These are phyloP conservation scores for Lithophane ornitopus DNA, from an alignment of 2,888 invertebrate genomes.

Conservation along the genomic window DNA sequence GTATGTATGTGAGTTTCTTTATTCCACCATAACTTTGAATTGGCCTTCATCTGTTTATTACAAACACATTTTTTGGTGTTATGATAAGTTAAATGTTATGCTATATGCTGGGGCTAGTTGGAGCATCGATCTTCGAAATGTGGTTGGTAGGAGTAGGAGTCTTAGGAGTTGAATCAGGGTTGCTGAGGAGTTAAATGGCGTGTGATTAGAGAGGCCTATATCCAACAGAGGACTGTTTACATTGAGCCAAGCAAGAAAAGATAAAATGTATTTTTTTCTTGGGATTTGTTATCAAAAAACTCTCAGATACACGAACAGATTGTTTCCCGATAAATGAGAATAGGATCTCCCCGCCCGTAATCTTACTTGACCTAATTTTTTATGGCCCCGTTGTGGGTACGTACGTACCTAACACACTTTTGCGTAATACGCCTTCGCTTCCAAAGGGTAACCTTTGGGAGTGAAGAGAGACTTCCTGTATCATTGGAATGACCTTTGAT, in stretches of 20 bases:
- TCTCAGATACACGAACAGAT: not conserved
- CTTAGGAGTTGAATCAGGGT: not conserved
- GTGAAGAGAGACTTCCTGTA: not conserved
- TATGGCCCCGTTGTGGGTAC: slow-evolving; percentile 3
- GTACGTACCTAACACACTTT: slow-evolving; percentile 14
- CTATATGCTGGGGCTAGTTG: not conserved
- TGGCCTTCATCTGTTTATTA: not conserved
- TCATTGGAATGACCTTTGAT: not conserved
- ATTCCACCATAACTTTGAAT: too few relatives aligned
- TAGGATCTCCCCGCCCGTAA: slow-evolving; percentile 1
- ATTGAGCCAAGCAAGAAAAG: not conserved
- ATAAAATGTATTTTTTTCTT: not conserved
- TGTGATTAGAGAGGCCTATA: not conserved
- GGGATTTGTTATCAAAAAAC: not conserved
- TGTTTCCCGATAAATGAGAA: slow-evolving; percentile 26
- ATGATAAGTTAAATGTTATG: not conserved
- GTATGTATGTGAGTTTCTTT: too few relatives aligned
- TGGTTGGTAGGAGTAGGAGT: not conserved
- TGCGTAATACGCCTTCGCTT: not conserved
- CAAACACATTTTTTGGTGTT: not conserved
- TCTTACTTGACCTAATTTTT: slow-evolving; percentile 46
- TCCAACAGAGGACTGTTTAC: not conserved
- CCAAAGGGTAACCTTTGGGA: slow-evolving; percentile 2
- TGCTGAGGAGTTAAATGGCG: not conserved
- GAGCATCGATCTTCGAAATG: not conserved